Evolutionary conservation across 2,888 invertebrate genomes (phyloP).

Genomic region (Lutraria lutraria): DNA sequence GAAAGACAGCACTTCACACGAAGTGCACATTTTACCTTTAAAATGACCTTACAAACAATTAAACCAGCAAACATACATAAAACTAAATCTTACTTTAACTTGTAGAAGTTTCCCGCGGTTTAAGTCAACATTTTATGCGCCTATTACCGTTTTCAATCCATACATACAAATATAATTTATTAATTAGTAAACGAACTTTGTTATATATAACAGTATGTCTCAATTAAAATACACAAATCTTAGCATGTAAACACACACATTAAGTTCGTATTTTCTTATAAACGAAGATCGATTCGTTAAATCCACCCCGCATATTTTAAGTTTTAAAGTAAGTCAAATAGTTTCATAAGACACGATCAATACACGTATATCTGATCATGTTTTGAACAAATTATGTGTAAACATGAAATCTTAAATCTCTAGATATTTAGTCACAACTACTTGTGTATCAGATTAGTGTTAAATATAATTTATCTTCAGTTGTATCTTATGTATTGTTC

Average conservation of each 20-base stretch:
- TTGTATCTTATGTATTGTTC: too few relatives aligned
- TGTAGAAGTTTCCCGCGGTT: neutral
- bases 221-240: neutral
- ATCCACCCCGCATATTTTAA: conserved; percentile 10
- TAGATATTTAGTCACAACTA: conserved; percentile 19
- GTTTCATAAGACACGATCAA: neutral
- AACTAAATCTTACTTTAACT: neutral
- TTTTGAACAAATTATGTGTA: conserved; percentile 31
- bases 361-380: neutral
- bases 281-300: neutral
- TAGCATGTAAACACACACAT: neutral
- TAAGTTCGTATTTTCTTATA: neutral
- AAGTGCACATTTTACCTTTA: neutral
- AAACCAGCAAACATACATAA: neutral
- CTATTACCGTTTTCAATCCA: neutral
- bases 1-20: too few relatives aligned
- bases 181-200: neutral
- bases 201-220: neutral
- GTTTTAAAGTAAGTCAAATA: conserved; percentile 7
- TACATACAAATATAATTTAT: neutral
- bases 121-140: neutral
- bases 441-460: conserved; percentile 26
- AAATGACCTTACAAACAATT: neutral
- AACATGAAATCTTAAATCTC: conserved; percentile 25
- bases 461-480: neutral